Evolutionary conservation across 30 jellyfish, hydroid and myxozoan species (phyloP).

Genomic region (Catostylus mosaicus): DNA sequence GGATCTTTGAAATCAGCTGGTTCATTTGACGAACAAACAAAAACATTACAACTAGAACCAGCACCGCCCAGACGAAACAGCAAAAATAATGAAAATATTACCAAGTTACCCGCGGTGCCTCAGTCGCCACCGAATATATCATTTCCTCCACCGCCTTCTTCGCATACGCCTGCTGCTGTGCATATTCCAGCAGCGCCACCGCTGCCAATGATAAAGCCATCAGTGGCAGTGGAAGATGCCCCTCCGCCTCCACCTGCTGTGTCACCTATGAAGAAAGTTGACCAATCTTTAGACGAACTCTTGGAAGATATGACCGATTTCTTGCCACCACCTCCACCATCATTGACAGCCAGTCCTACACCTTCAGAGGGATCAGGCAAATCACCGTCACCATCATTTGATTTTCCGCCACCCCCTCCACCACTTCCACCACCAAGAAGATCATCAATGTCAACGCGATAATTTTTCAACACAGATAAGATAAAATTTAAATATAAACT

Average conservation of each 20-base stretch:
- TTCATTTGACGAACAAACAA: slow-evolving; percentile 22
- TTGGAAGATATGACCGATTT: slow-evolving; percentile 45
- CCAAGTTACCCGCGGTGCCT: slow-evolving; percentile 7
- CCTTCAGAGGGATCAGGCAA: slow-evolving; percentile 4
- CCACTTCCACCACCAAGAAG: slow-evolving; percentile 53
- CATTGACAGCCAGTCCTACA: slow-evolving; percentile 21
- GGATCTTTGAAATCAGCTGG: slow-evolving; percentile 30
- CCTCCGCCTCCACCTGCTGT: slow-evolving; percentile 54
- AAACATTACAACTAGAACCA: slow-evolving; percentile 38
- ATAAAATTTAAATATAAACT: no score
- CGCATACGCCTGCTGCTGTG: slow-evolving; percentile 1
- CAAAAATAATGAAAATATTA: not conserved
- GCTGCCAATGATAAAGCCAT: slow-evolving; percentile 21
- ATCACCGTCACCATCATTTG: slow-evolving; percentile 26
- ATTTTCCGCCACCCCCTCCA: slow-evolving; percentile 69
- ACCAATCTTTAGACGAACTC: slow-evolving; percentile 8
- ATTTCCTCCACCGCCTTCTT: slow-evolving; percentile 42
- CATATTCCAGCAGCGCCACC: slow-evolving; percentile 5
- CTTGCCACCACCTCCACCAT: slow-evolving; percentile 54
- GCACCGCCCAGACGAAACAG: slow-evolving; percentile 41
- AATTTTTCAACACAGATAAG: not conserved
- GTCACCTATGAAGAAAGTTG: not conserved
- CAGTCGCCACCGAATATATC: slow-evolving; percentile 30
- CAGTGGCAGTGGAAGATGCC: not conserved
- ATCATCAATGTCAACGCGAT: slow-evolving; percentile 13